Evolutionary conservation across 2,797 vertebrate genomes (phyloP).

Genomic region (Anomalospiza imberbis): DNA sequence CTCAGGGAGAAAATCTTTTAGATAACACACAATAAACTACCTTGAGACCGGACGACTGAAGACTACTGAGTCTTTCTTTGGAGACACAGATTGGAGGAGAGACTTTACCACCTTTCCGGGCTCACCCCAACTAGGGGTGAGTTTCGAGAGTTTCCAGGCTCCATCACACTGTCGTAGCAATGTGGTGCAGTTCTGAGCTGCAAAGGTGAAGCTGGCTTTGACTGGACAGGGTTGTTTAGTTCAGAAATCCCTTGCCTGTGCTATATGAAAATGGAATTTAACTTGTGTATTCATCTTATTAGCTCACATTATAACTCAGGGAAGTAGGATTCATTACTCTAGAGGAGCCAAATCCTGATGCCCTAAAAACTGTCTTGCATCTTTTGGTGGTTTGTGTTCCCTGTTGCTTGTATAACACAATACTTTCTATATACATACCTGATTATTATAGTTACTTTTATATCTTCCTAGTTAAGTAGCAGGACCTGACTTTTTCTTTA

Average conservation of each 20-base stretch:
- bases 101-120: no score
- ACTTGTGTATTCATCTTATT: background rate
- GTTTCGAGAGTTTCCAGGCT: no score
- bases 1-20: no score
- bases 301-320: background rate
- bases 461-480: background rate
- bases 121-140: no score
- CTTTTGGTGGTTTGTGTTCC: background rate
- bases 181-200: background rate
- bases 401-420: background rate
- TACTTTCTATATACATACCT: background rate
- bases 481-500: background rate
- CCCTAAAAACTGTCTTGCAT: background rate
- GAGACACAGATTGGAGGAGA: no score
- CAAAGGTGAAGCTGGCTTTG: background rate
- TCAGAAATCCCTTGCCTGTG: background rate
- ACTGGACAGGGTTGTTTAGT: background rate
- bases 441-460: background rate
- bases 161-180: rapidly evolving
- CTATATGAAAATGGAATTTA: background rate
- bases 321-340: background rate
- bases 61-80: no score
- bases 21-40: no score
- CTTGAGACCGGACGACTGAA: no score
- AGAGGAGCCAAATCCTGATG: background rate